A percentile compares a stretch with the other conserved stretches of the same genome.
Evolutionary conservation across 2,797 vertebrate genomes (phyloP).

Genomic region (Scolopax bukidnonensis): DNA sequence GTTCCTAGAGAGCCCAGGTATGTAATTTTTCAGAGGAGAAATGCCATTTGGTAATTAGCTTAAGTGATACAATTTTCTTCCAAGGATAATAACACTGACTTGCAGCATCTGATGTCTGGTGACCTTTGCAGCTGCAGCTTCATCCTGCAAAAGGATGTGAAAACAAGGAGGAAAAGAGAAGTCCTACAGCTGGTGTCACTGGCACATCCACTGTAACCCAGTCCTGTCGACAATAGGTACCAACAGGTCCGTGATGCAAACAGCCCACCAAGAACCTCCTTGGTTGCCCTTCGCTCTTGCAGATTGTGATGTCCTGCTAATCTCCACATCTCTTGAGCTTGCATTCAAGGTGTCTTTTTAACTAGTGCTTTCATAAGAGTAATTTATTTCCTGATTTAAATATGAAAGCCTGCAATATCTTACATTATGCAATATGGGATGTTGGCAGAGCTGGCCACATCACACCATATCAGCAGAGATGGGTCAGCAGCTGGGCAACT

Average conservation of each 20-base stretch:
- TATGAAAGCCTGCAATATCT: background rate
- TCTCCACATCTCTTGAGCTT: background rate
- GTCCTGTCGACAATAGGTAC: rapidly evolving
- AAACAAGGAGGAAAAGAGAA: background rate
- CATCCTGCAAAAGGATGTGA: background rate
- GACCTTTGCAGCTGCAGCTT: constrained; percentile 25
- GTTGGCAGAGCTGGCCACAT: background rate
- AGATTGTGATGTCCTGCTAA: background rate
- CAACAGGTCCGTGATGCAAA: background rate
- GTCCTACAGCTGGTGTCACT: background rate
- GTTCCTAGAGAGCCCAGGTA: constrained; percentile 1
- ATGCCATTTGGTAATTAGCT: constrained; percentile 3
- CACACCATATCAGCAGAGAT: background rate
- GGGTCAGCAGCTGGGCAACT: background rate
- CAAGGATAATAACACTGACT: background rate
- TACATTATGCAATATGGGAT: rapidly evolving
- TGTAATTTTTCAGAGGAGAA: background rate
- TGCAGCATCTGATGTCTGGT: background rate
- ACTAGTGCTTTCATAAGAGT: background rate
- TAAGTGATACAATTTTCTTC: constrained; percentile 16
- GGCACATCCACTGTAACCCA: background rate
- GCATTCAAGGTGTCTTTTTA: background rate
- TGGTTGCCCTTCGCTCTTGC: background rate
- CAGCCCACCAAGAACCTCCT: background rate
- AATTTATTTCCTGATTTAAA: background rate